phyloP scores from a whole-genome alignment of 2,113 vertebrate genomes.

The Dunckerocampus dactyliophorus region DNA sequence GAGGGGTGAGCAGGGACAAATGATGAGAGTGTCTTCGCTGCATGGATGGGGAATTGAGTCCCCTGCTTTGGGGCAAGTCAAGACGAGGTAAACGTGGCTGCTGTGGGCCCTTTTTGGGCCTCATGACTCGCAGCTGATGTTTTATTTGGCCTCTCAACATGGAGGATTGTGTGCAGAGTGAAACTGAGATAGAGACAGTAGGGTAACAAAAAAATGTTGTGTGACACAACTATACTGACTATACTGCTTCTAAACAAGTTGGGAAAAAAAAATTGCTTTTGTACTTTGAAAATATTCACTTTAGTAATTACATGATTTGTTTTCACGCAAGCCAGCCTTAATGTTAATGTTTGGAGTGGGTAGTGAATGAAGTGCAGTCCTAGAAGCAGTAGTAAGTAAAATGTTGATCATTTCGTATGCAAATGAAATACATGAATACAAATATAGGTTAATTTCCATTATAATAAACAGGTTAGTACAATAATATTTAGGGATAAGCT shows the following conservation, averaged over 20 bases:
- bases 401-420: too few relatives aligned
- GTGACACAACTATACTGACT: conserved; percentile 34
- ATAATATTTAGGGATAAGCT: too few relatives aligned
- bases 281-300: background rate
- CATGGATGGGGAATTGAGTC: conserved; percentile 55
- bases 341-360: too few relatives aligned
- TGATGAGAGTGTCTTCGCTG: conserved; percentile 61
- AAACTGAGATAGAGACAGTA: background rate
- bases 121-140: conserved; percentile 64
- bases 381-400: too few relatives aligned
- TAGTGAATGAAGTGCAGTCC: too few relatives aligned
- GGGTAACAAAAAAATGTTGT: conserved; percentile 4
- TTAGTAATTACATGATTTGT: too few relatives aligned
- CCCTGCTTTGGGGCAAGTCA: conserved; percentile 53
- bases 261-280: background rate
- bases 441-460: too few relatives aligned
- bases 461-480: too few relatives aligned
- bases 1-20: conserved; percentile 27
- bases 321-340: too few relatives aligned
- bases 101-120: conserved; percentile 49
- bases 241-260: background rate
- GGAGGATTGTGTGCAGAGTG: conserved; percentile 45
- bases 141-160: conserved; percentile 60
- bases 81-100: conserved; percentile 46
- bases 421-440: too few relatives aligned